Evolutionary conservation across 1,140 invertebrate genomes (phyloP), one percentile per base, ranked within the genome.

Genomic region (Brachionus rubens): DNA sequence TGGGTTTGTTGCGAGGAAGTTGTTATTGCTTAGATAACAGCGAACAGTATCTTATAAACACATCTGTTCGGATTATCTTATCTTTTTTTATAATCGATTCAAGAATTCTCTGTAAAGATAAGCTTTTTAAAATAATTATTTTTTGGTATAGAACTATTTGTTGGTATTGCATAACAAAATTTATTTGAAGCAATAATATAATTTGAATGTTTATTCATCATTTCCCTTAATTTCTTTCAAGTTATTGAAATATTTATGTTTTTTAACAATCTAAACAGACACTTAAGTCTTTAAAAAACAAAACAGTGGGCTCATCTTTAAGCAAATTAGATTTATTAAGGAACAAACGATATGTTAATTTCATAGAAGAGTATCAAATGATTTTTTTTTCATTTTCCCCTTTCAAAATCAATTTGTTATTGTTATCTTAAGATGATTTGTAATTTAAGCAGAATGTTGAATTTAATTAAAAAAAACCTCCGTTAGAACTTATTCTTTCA

Each of bases 11-110:
- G n/a, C n/a, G n/a, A n/a, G n/a, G n/a, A n/a, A n/a, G n/a, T n/a
- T n/a, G n/a, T n/a, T n/a, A n/a, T n/a, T n/a, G n/a, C n/a, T n/a
- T n/a, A n/a, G n/a, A n/a, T n/a, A n/a, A n/a, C n/a, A n/a, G n/a
- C n/a, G n/a, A 36, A 36, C 33, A 16, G 54, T 59, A 59, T 59
- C 54, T 59, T 19, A 59, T 59, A 59, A 59, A 59, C 54, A 59
- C 54, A 59, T 59, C 54, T 59, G 54, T 59, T 59, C 19, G 54
- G 54, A 59, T 59, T 59, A 59, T 59, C 54, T 59, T 59, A 59
- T 59, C 54, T 59, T 36, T 33, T 59, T 59, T 33, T 33, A 36
- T 59, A 54, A 54, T 54, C 52, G 52, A 54, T 54, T 54, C 52
- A 54, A 26, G 26, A 28, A 54, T 28, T 54, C 14, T 54, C 33